These are phyloP conservation scores for Calyptommatus sinebrachiatus DNA, from an alignment of 2,113 vertebrate genomes.

Conservation along the genomic window DNA sequence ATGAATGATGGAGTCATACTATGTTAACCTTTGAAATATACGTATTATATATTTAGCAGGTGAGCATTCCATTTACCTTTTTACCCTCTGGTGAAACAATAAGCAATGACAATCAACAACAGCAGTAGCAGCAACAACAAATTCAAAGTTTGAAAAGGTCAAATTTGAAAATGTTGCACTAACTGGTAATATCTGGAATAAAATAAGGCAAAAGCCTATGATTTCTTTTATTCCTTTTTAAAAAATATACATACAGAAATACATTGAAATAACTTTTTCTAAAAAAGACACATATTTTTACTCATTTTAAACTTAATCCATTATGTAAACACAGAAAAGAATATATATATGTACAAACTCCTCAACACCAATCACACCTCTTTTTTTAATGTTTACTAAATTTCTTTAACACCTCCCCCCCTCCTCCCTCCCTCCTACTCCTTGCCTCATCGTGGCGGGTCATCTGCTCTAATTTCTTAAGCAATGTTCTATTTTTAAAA, in stretches of 20 bases:
- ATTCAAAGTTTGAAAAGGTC: constrained; percentile 57
- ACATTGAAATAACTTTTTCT: not conserved
- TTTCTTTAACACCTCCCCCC: no score
- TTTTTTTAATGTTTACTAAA: no score
- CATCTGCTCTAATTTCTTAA: no score
- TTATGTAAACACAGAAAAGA: no score
- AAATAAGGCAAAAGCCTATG: not conserved
- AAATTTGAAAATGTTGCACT: constrained; percentile 26
- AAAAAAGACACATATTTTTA: no score
- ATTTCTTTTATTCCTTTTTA: not conserved
- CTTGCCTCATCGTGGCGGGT: no score
- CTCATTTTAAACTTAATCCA: no score
- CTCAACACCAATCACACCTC: no score
- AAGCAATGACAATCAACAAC: constrained; percentile 30
- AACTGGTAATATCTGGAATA: constrained; percentile 29
- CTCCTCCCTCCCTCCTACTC: no score
- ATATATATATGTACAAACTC: no score
- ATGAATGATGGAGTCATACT: constrained; percentile 7
- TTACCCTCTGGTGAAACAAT: constrained; percentile 27
- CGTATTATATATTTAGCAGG: constrained; percentile 32
- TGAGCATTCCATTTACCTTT: constrained; percentile 5
- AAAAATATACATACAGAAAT: not conserved
- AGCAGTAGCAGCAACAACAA: not conserved
- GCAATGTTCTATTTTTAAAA: no score
- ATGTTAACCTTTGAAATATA: constrained; percentile 53